Conservation (phyloP, 2,797 vertebrate genomes). For the Aeoliscus strigatus region DNA sequence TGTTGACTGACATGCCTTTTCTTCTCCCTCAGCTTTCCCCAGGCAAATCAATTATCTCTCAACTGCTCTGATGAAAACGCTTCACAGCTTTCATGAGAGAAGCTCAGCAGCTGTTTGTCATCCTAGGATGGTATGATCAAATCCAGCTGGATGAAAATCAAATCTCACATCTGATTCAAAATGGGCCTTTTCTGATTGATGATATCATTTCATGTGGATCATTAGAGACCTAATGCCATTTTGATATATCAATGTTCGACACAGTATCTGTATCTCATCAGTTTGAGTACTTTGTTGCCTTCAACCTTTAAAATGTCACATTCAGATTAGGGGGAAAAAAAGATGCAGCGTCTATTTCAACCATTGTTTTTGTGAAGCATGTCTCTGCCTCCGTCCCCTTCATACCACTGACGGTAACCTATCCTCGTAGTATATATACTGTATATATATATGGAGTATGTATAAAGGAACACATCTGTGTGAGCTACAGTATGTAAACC, state of each 20-base stretch:
- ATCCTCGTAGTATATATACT: slow-evolving; percentile 10
- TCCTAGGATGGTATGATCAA: slow-evolving; percentile 7
- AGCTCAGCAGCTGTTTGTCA: slow-evolving; percentile 4
- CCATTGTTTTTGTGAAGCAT: slow-evolving; percentile 21
- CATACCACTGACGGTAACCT: slow-evolving; percentile 1
- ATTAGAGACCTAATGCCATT: not conserved
- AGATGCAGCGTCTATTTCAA: slow-evolving; percentile 32
- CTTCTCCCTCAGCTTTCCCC: slow-evolving; percentile 26
- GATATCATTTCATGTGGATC: not conserved
- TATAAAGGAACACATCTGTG: no score
- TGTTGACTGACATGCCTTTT: slow-evolving; percentile 39
- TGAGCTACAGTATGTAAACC: no score
- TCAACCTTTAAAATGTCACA: slow-evolving; percentile 16
- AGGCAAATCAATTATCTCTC: slow-evolving; percentile 36
- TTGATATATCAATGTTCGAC: slow-evolving; percentile 4
- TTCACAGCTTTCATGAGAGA: slow-evolving; percentile 23
- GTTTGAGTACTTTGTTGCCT: not conserved
- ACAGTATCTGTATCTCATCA: not conserved
- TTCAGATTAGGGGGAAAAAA: slow-evolving; percentile 18
- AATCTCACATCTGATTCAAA: slow-evolving; percentile 3
- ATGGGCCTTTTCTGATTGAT: not conserved
- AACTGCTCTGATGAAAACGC: not conserved
- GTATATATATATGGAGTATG: no score
- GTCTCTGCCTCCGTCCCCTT: slow-evolving; percentile 5
- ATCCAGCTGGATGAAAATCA: slow-evolving; percentile 8